A percentile compares a stretch with the other conserved stretches of the same genome.
These are phyloP conservation scores for Physella acuta DNA, from an alignment of 1,140 invertebrate species.

Conservation along the genomic window DNA sequence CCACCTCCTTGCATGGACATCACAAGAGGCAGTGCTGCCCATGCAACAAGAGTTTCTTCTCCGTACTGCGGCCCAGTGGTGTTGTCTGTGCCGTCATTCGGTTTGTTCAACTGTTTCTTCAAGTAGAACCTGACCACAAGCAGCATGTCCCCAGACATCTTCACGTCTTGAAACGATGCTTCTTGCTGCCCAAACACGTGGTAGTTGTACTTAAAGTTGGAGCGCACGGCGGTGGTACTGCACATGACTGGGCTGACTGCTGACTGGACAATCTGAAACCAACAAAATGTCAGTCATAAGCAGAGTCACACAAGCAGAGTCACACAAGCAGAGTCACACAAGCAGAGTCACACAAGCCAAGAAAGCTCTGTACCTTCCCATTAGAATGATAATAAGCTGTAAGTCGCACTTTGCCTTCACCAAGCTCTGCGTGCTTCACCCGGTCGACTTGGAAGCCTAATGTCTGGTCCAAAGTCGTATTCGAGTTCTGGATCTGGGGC, in stretches of 20 bases:
- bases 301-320: too few species aligned
- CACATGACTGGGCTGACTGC: slow-evolving; percentile 53
- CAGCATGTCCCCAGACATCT: slow-evolving; percentile 52
- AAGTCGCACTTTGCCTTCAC: slow-evolving; percentile 56
- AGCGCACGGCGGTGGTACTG: slow-evolving; percentile 53
- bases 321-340: too few species aligned
- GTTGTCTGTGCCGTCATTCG: slow-evolving; percentile 26
- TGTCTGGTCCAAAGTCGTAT: slow-evolving; percentile 45
- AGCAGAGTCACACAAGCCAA: too few species aligned
- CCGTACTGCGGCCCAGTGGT: slow-evolving; percentile 40
- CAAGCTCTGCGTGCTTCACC: slow-evolving; percentile 51
- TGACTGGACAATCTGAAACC: slow-evolving; percentile 54
- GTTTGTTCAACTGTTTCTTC: slow-evolving; percentile 33
- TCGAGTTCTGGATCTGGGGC: slow-evolving; percentile 40
- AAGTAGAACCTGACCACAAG: slow-evolving; percentile 51
- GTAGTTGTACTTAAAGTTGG: slow-evolving; percentile 55
- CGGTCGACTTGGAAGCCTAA: slow-evolving; percentile 57
- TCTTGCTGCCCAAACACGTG: slow-evolving; percentile 58
- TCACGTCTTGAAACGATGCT: slow-evolving; percentile 51
- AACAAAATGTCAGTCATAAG: too few species aligned
- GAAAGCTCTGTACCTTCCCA: slow-evolving; percentile 58
- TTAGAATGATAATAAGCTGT: slow-evolving; percentile 53
- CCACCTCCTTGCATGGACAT: slow-evolving; percentile 31
- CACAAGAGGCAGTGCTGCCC: slow-evolving; percentile 52
- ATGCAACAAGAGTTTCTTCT: slow-evolving; percentile 51